Percentiles rank a stretch among this genome's conserved stretches.
phyloP scores from a whole-genome alignment of 2,113 vertebrate species.

The Aptenodytes forsteri region DNA sequence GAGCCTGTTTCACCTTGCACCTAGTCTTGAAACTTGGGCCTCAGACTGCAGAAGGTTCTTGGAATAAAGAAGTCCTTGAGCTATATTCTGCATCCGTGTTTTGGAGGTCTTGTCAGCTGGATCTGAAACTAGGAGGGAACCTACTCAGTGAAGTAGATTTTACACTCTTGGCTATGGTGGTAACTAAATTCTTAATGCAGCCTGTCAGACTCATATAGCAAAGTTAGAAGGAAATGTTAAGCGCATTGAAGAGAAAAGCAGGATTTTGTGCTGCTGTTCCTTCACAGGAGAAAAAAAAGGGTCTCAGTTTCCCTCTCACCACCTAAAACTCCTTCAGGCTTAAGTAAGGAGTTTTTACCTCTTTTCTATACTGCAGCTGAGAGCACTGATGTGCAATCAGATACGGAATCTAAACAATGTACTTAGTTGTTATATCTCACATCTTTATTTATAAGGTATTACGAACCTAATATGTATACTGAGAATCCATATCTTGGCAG shows the following conservation, averaged over 20 bases:
- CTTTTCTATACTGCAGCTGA: background rate
- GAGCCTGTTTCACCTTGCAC: background rate
- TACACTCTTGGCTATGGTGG: background rate
- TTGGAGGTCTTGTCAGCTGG: background rate
- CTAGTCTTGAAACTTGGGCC: background rate
- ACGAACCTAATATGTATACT: background rate
- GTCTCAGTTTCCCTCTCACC: background rate
- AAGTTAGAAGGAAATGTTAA: background rate
- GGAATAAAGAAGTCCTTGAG: background rate
- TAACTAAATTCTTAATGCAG: background rate
- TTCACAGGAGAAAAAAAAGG: background rate
- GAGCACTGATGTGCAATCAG: background rate
- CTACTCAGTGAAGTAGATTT: background rate
- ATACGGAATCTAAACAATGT: background rate
- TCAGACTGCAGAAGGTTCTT: background rate
- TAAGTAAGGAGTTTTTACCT: background rate
- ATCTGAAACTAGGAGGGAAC: background rate
- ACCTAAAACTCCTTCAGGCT: background rate
- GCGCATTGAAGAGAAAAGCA: background rate
- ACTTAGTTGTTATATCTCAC: background rate
- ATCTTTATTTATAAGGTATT: background rate
- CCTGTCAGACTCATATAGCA: background rate
- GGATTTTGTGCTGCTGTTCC: background rate
- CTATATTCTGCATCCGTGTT: background rate
- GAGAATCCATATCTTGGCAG: background rate